Percentiles rank a stretch among this genome's conserved stretches.
These are phyloP conservation scores for Bombyx huttoni DNA, from an alignment of 2,888 invertebrate species.

Conservation along the genomic window DNA sequence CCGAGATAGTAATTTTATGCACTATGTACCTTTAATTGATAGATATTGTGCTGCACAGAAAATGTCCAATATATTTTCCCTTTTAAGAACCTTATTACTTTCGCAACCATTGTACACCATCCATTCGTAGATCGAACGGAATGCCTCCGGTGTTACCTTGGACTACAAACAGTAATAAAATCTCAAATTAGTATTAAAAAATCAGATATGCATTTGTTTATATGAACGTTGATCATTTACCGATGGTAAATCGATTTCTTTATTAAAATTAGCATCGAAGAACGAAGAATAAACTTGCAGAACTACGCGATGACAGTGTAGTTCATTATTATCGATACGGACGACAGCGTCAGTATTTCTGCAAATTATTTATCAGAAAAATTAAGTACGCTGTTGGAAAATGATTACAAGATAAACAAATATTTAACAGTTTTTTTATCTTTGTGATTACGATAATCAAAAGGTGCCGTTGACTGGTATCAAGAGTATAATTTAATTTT, in stretches of 20 bases:
- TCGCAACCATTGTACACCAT: constrained; percentile 78
- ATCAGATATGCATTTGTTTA: too few relatives aligned
- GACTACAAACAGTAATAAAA: constrained; percentile 22
- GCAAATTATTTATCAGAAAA: constrained; percentile 12
- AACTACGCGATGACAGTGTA: constrained; percentile 78
- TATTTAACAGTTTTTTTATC: background rate
- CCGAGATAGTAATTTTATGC: too few relatives aligned
- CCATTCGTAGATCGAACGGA: constrained; percentile 84
- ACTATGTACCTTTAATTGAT: constrained; percentile 73
- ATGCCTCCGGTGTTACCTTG: constrained; percentile 71
- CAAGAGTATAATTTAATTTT: too few relatives aligned
- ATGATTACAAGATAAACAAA: background rate
- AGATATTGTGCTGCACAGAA: constrained; percentile 81
- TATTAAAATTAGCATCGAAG: constrained; percentile 63
- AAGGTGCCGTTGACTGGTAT: too few relatives aligned
- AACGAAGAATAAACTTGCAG: constrained; percentile 78
- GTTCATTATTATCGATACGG: constrained; percentile 76
- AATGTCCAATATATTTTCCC: constrained; percentile 80
- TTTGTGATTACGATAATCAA: too few relatives aligned
- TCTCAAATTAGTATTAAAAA: too few relatives aligned
- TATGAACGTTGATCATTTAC: constrained; percentile 24
- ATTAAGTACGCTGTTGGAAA: background rate
- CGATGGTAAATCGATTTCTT: constrained; percentile 41
- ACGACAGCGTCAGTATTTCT: constrained; percentile 80
- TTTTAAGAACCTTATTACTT: constrained; percentile 75